A percentile compares a stretch with the other conserved stretches of the same genome.
phyloP scores from a whole-genome alignment of 37 sponge, comb jelly and placozoan genomes.

The Petrosia ficiformis region DNA sequence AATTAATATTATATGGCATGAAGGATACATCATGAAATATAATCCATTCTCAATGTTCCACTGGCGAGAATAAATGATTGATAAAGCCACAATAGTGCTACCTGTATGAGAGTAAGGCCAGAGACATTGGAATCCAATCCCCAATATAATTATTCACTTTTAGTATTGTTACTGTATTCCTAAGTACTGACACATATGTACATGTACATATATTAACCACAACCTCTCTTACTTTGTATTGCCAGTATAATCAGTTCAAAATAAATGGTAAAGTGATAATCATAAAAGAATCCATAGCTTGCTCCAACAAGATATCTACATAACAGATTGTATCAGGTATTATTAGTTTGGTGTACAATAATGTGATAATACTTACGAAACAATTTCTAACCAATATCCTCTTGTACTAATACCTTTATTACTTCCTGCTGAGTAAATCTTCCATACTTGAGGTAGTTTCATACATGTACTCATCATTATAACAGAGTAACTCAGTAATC shows the following conservation, averaged over 20 bases:
- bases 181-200: not conserved
- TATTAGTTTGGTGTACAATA: not conserved
- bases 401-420: slow-evolving; percentile 22
- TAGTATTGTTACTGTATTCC: not conserved
- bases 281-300: slow-evolving; percentile 21
- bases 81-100: too few relatives aligned
- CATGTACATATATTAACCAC: not conserved
- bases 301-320: slow-evolving; percentile 28
- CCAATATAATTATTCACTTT: not conserved
- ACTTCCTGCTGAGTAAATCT: slow-evolving; percentile 12
- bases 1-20: too few relatives aligned
- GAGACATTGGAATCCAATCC: too few relatives aligned
- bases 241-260: slow-evolving; percentile 26
- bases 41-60: too few relatives aligned
- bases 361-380: slow-evolving; percentile 1
- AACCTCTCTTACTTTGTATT: slow-evolving; percentile 12
- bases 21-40: too few relatives aligned
- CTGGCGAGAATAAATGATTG: too few relatives aligned
- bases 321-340: too few relatives aligned
- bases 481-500: slow-evolving; percentile 39
- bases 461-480: slow-evolving; percentile 26
- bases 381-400: slow-evolving; percentile 37
- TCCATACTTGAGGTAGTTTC: slow-evolving; percentile 47
- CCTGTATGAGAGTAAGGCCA: too few relatives aligned
- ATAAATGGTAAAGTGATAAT: slow-evolving; percentile 30